phyloP scores from a whole-genome alignment of 2,888 invertebrate species.

The Agrochola litura region DNA sequence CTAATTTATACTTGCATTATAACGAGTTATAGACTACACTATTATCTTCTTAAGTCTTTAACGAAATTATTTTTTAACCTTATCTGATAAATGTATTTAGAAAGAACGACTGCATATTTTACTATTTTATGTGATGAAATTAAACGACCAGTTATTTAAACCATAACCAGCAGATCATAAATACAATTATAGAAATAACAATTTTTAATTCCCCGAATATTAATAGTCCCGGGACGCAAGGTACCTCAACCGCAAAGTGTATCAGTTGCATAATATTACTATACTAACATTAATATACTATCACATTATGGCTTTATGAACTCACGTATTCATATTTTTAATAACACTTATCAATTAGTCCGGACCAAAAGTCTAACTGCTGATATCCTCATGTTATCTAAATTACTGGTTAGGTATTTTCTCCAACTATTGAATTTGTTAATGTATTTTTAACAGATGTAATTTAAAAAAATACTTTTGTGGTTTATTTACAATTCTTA shows the following conservation, averaged over 20 bases:
- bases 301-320: conserved; percentile 19
- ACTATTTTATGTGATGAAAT: neutral
- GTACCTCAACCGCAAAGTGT: conserved; percentile 32
- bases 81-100: neutral
- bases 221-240: conserved; percentile 31
- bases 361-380: conserved; percentile 14
- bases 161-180: neutral
- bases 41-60: neutral
- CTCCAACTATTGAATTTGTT: neutral
- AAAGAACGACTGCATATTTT: neutral
- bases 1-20: neutral
- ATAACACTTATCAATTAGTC: conserved; percentile 9
- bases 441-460: neutral
- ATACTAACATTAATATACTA: too few species aligned
- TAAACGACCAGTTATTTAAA: neutral
- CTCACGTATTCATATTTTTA: conserved; percentile 8
- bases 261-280: conserved; percentile 34
- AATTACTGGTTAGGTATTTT: conserved; percentile 1
- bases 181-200: conserved; percentile 2
- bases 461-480: neutral
- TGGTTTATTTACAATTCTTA: neutral
- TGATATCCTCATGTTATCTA: conserved; percentile 16
- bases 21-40: neutral
- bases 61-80: neutral
- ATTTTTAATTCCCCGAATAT: conserved; percentile 35